Conservation (phyloP, 2,113 vertebrate genomes). For the Panthera leo region DNA sequence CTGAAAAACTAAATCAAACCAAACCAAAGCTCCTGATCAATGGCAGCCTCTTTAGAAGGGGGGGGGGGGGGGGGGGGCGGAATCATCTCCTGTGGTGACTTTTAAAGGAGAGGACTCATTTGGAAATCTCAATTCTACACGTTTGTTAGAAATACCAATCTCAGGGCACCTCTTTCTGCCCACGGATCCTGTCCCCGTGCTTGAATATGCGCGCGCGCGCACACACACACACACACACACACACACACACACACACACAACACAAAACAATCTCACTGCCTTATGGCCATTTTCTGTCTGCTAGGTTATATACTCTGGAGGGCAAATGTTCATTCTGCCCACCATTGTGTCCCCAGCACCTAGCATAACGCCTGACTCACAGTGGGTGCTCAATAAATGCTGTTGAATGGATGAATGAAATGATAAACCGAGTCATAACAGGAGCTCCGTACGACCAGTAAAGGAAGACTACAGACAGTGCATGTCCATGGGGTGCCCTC, state of each 20-base stretch:
- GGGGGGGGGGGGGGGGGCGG: accelerated
- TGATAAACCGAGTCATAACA: not conserved
- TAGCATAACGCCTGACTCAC: not conserved
- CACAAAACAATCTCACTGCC: not conserved
- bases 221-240: too few species aligned
- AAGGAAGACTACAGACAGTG: not conserved
- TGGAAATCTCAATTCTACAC: not conserved
- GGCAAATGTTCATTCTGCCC: not conserved
- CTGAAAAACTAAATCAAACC: not conserved
- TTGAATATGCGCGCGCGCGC: accelerated
- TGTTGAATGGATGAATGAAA: not conserved
- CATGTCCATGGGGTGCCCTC: not conserved
- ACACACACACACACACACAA: too few species aligned
- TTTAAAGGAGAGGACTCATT: not conserved
- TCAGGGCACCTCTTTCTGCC: not conserved
- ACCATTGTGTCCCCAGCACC: not conserved
- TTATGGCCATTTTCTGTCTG: not conserved
- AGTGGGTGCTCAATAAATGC: not conserved
- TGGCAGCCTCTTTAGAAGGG: not conserved
- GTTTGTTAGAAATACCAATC: not conserved
- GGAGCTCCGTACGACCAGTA: not conserved
- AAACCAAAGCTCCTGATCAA: not conserved
- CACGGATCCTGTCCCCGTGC: too few species aligned
- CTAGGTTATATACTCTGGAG: not conserved
- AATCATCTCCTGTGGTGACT: not conserved